phyloP scores from a whole-genome alignment of 1,140 invertebrate genomes.

The Mycetomoellerius zeteki region DNA sequence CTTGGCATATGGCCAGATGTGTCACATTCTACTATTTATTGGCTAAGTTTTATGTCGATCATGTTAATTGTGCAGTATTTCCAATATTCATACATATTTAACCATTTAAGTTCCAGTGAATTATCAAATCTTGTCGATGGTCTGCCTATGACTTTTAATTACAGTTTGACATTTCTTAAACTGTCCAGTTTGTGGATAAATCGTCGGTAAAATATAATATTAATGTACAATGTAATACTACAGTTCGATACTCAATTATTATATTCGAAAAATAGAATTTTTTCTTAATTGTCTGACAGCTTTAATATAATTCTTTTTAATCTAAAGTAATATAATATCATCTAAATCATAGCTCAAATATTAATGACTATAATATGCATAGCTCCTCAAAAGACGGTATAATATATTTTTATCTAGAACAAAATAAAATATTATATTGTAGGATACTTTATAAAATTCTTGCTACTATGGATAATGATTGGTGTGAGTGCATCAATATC shows the following conservation, averaged over 20 bases:
- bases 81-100: conserved; percentile 36
- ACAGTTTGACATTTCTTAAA: conserved; percentile 28
- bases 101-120: neutral
- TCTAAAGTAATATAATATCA: neutral
- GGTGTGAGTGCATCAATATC: neutral
- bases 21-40: neutral
- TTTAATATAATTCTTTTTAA: neutral
- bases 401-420: neutral
- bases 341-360: neutral
- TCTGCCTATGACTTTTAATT: neutral
- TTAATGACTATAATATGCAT: neutral
- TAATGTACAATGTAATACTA: too few species aligned
- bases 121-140: conserved; percentile 27
- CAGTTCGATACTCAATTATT: neutral
- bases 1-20: conserved; percentile 27
- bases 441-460: conserved; percentile 6
- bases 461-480: conserved; percentile 24
- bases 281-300: neutral
- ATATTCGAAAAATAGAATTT: neutral
- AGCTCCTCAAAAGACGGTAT: neutral
- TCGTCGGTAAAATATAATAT: conserved; percentile 27
- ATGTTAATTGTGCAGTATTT: conserved; percentile 14
- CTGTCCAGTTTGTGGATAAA: conserved; percentile 23
- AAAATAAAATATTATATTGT: neutral
- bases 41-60: neutral